Conservation (phyloP, 2,797 vertebrate genomes). For the Jordanella pulchra region DNA sequence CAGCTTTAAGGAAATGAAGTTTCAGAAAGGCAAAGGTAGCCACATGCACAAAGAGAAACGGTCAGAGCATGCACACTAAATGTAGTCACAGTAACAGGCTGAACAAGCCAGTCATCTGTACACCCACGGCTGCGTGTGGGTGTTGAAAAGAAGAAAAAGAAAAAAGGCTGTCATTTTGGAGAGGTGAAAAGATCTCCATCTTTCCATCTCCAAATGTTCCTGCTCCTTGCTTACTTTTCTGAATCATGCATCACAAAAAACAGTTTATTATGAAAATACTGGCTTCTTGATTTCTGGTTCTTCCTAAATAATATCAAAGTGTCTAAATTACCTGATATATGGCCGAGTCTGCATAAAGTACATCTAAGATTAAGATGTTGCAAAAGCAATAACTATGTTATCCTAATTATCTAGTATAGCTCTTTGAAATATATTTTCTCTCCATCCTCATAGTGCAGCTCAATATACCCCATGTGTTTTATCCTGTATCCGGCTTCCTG, state of each 20-base stretch:
- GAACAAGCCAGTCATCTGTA: constrained; percentile 62
- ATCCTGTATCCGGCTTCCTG: constrained; percentile 71
- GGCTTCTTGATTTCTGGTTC: constrained; percentile 5
- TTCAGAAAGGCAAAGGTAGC: constrained; percentile 14
- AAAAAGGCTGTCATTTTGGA: constrained; percentile 60
- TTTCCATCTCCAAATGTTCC: constrained; percentile 61
- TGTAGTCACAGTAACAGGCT: constrained; percentile 62
- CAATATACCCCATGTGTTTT: constrained; percentile 68
- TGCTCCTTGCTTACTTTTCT: constrained; percentile 23
- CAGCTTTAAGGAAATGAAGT: constrained; percentile 29
- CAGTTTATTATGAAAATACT: not conserved
- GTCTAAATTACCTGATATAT: not conserved
- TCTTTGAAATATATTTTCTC: constrained; percentile 46
- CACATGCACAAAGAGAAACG: constrained; percentile 12
- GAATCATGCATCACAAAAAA: not conserved
- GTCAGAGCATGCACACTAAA: constrained; percentile 38
- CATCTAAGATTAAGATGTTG: constrained; percentile 37
- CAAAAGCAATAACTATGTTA: constrained; percentile 38
- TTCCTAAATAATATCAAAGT: not conserved
- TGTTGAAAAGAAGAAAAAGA: constrained; percentile 49
- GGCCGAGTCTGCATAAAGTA: constrained; percentile 9
- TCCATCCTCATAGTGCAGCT: constrained; percentile 51
- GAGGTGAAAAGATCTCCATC: constrained; percentile 63
- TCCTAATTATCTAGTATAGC: constrained; percentile 59
- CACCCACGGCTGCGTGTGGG: constrained; percentile 70